Conservation (phyloP, 2,888 invertebrate genomes). For the Idaea aversata region DNA sequence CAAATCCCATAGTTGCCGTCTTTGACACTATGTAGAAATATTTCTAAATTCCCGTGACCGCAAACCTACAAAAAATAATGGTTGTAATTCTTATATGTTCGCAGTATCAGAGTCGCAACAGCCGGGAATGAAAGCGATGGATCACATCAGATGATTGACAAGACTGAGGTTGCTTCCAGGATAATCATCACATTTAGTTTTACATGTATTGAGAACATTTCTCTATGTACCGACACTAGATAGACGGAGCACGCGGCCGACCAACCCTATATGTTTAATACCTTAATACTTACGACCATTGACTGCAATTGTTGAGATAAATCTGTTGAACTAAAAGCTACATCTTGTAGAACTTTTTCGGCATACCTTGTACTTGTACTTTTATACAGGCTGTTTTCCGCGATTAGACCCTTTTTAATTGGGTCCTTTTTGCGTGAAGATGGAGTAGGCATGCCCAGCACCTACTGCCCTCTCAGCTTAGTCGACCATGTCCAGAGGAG, state of each 20-base stretch:
- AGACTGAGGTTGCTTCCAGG: slow-evolving; percentile 77
- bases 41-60: not conserved
- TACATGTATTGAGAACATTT: slow-evolving; percentile 54
- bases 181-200: slow-evolving; percentile 64
- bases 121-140: slow-evolving; percentile 59
- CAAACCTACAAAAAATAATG: not conserved
- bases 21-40: too few species aligned
- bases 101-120: slow-evolving; percentile 49
- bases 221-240: slow-evolving; percentile 30
- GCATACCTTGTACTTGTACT: too few species aligned
- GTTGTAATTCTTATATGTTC: slow-evolving; percentile 21
- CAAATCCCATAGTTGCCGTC: too few species aligned
- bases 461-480: too few species aligned
- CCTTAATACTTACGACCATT: not conserved
- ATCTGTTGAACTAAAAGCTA: slow-evolving; percentile 13
- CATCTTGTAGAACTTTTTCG: too few species aligned
- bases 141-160: slow-evolving; percentile 69
- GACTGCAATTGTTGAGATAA: slow-evolving; percentile 12
- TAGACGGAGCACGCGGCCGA: slow-evolving; percentile 46
- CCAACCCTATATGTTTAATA: not conserved
- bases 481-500: too few species aligned
- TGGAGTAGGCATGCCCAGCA: too few species aligned
- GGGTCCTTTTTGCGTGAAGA: too few species aligned
- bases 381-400: too few species aligned
- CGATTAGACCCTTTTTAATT: too few species aligned